Evolutionary conservation across 2,797 vertebrate species (phyloP), one percentile per base, ranked within the genome.

Genomic region (Chrosomus eos): DNA sequence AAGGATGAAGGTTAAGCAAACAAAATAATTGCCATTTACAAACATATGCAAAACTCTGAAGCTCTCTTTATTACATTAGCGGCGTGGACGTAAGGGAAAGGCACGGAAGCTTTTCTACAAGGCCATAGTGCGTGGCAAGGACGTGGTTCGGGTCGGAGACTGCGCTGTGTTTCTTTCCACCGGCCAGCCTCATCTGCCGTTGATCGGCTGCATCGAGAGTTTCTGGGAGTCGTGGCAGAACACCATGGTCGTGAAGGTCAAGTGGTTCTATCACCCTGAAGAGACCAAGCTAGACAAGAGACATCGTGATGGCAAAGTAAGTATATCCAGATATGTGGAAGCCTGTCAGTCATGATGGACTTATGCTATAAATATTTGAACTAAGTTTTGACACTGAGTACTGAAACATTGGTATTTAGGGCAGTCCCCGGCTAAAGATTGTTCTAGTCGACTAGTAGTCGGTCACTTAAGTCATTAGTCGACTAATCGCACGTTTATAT

Each of bases 221-320:
- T 95, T 99, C 91, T 99, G 98, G 98, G 98, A 99, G 92, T 98
- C 98, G 0, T 99, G 98, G 98, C 97, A 96, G 87, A 96, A 95
- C 92, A 98, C 95, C 93, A 99, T 99, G 98, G 97, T 99, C 89
- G 98, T 99, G 74, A 97, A 96, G 92, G 97, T 99, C 80, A 99
- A 99, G 91, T 99, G 98, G 98, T 99, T 99, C 94, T 99, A 99
- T 93, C 98, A 99, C 90, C 98, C 98, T 0, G 97, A 99, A 92
- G 98, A 99, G 92, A 99, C 98, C 89, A 98, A 97, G 91, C 91
- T 98, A 79, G 97, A 97, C 85, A 99, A 99, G 93, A 95, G 97
- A 88, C 97, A 97, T 92, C 96, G 95, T 8, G 97, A 99, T 11
- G 97, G 97, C 92, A 95, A 95, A 91, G 94, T 95, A 83, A 92